A percentile compares a stretch with the other conserved stretches of the same genome.
Evolutionary conservation across 2,797 vertebrate species (phyloP).

Genomic region (Poeciliopsis paucimaculata): DNA sequence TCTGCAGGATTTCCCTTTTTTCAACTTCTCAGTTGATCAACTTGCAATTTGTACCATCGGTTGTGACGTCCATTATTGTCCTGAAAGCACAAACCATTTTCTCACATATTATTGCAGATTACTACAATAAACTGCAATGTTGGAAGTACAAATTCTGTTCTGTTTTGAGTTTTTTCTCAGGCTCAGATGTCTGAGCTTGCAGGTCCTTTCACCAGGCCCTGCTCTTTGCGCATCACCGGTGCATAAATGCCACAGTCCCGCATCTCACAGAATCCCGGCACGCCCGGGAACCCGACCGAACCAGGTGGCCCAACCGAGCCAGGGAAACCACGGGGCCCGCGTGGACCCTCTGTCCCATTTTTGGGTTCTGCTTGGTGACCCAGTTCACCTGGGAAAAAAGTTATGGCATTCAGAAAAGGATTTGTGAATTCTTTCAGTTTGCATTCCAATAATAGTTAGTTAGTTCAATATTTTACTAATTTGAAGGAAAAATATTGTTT

Average conservation of each 20-base stretch:
- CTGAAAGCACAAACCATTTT: conserved; percentile 2
- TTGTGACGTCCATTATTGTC: background rate
- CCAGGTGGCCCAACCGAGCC: conserved; percentile 68
- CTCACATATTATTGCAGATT: background rate
- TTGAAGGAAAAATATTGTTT: background rate
- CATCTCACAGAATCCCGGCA: conserved; percentile 80
- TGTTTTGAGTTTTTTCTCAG: background rate
- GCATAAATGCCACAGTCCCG: conserved; percentile 78
- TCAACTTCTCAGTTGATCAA: background rate
- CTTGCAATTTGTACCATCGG: background rate
- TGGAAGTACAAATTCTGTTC: background rate
- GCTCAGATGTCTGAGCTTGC: conserved; percentile 64
- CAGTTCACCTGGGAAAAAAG: conserved; percentile 66
- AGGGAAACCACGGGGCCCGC: conserved; percentile 70
- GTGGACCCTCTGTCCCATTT: conserved; percentile 71
- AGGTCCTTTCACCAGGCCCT: conserved; percentile 79
- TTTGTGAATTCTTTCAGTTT: background rate
- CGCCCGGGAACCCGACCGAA: conserved; percentile 55
- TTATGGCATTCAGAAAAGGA: background rate
- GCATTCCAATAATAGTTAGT: background rate
- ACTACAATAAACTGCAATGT: background rate
- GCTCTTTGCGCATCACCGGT: conserved; percentile 77
- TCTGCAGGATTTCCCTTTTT: background rate
- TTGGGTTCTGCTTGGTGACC: conserved; percentile 73
- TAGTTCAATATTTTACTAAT: background rate